A percentile compares a stretch with the other conserved stretches of the same genome.
phyloP scores from a whole-genome alignment of 2,888 invertebrate genomes.

The Drosophila eohydei region DNA sequence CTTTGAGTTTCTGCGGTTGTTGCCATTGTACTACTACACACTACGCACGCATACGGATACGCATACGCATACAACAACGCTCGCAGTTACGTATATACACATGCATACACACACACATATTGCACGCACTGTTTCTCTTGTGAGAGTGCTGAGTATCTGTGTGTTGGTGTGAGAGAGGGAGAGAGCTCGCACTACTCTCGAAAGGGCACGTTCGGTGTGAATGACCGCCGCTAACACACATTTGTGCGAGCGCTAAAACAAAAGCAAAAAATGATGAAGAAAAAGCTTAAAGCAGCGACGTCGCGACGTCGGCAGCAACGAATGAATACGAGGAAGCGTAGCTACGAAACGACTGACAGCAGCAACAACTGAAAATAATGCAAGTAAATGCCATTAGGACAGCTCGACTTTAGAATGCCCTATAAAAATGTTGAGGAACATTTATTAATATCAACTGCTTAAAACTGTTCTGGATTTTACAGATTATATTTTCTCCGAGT shows the following conservation, averaged over 20 bases:
- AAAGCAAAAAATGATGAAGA: slow-evolving; percentile 48
- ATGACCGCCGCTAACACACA: slow-evolving; percentile 84
- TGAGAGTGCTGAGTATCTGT: slow-evolving; percentile 15
- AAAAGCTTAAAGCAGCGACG: slow-evolving; percentile 48
- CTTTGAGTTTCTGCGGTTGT: slow-evolving; percentile 56
- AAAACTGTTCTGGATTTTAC: not conserved
- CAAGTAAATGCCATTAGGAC: slow-evolving; percentile 38
- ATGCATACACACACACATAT: slow-evolving; percentile 15
- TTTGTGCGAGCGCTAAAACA: slow-evolving; percentile 78
- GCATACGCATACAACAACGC: slow-evolving; percentile 13
- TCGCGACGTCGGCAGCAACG: slow-evolving; percentile 45
- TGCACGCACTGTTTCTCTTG: slow-evolving; percentile 49
- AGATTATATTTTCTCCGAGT: not conserved
- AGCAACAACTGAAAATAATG: slow-evolving; percentile 65
- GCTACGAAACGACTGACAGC: slow-evolving; percentile 38
- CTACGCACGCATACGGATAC: slow-evolving; percentile 23
- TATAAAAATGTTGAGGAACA: slow-evolving; percentile 8
- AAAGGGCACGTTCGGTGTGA: slow-evolving; percentile 84
- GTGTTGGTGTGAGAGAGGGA: slow-evolving; percentile 30
- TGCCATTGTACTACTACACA: slow-evolving; percentile 51
- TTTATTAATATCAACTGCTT: not conserved
- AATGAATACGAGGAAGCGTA: slow-evolving; percentile 60
- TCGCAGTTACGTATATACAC: slow-evolving; percentile 5
- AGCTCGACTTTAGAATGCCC: slow-evolving; percentile 28
- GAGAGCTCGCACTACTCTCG: slow-evolving; percentile 55